Evolutionary conservation across 2,888 invertebrate genomes (phyloP).

Genomic region (Leptinotarsa tumamoca): DNA sequence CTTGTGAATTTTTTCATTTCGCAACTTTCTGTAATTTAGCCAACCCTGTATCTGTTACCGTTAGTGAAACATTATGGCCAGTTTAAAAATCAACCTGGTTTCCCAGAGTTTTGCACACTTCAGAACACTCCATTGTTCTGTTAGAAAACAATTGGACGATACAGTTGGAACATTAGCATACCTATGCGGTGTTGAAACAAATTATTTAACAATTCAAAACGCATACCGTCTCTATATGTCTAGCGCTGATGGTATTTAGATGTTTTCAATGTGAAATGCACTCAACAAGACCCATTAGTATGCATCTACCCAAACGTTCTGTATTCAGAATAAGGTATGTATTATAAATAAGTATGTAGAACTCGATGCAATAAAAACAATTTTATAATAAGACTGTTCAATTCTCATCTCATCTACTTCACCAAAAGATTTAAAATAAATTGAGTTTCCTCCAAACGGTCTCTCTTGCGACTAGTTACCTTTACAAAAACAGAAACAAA

Average conservation of each 20-base stretch:
- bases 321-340: neutral
- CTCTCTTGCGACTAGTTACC: too few species aligned
- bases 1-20: neutral
- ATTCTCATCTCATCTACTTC: too few species aligned
- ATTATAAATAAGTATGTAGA: neutral
- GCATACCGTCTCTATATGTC: neutral
- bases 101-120: slow-evolving; percentile 15
- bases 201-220: slow-evolving; percentile 11
- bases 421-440: too few species aligned
- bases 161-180: slow-evolving; percentile 26
- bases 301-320: slow-evolving; percentile 4
- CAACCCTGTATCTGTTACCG: neutral
- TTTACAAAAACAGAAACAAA: too few species aligned
- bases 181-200: neutral
- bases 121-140: slow-evolving; percentile 23
- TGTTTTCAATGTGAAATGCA: slow-evolving; percentile 20
- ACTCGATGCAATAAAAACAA: neutral
- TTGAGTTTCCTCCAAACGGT: too few species aligned
- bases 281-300: slow-evolving; percentile 6
- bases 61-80: neutral
- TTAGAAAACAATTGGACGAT: slow-evolving; percentile 28
- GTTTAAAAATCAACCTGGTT: slow-evolving; percentile 1
- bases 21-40: too few species aligned
- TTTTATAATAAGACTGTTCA: too few species aligned
- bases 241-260: slow-evolving; percentile 9